Conservation (phyloP, 2,888 invertebrate species). For the Parnassius glacialis region DNA sequence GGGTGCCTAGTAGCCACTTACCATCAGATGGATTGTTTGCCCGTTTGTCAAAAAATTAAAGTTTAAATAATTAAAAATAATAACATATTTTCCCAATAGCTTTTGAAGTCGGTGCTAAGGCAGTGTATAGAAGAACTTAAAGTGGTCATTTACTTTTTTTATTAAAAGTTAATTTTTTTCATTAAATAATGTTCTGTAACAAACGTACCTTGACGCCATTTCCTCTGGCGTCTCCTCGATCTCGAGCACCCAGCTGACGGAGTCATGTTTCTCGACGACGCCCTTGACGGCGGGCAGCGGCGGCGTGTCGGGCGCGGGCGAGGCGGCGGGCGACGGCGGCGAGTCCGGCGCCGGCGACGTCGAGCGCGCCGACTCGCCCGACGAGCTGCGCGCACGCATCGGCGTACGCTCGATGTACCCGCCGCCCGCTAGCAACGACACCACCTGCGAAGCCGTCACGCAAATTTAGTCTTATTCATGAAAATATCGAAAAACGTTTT, state of each 20-base stretch:
- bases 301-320: slow-evolving; percentile 77
- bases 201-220: slow-evolving; percentile 79
- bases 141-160: too few species aligned
- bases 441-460: slow-evolving; percentile 62
- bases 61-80: too few species aligned
- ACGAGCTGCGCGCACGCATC: slow-evolving; percentile 67
- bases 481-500: too few species aligned
- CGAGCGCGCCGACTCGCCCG: slow-evolving; percentile 64
- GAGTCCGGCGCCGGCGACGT: slow-evolving; percentile 66
- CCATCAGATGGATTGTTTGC: too few species aligned
- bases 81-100: too few species aligned
- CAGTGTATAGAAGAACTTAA: too few species aligned
- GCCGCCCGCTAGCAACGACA: slow-evolving; percentile 67
- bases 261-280: slow-evolving; percentile 91
- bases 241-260: slow-evolving; percentile 92
- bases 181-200: too few species aligned
- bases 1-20: too few species aligned
- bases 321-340: slow-evolving; percentile 60
- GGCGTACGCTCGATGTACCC: slow-evolving; percentile 65
- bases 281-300: slow-evolving; percentile 89
- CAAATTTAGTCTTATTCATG: background rate
- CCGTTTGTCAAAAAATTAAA: too few species aligned
- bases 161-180: too few species aligned
- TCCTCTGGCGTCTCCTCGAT: slow-evolving; percentile 88
- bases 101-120: too few species aligned